phyloP scores from a whole-genome alignment of 2,888 invertebrate genomes.

The Ashinkailepas kermadecensis region DNA sequence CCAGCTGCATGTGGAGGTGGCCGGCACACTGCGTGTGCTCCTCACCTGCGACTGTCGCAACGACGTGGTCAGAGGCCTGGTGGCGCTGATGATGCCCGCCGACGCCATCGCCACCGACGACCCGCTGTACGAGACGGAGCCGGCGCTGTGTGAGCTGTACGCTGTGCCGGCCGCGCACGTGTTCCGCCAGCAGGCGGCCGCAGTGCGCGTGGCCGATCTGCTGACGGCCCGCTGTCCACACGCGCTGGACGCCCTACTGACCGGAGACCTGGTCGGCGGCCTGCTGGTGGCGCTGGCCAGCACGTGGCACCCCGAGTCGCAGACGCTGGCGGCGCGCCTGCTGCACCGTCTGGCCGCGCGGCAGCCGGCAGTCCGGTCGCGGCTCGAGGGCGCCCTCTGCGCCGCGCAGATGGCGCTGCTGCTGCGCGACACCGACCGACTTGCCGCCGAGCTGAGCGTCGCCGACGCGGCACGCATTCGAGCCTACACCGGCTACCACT shows the following conservation, averaged over 20 bases:
- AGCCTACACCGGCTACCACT: background rate
- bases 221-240: background rate
- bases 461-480: background rate
- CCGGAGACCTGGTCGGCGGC: background rate
- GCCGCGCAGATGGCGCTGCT: constrained; percentile 1
- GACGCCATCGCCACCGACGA: background rate
- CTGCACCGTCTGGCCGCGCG: background rate
- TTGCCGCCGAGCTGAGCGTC: background rate
- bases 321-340: background rate
- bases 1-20: background rate
- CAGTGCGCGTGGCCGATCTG: constrained; percentile 1
- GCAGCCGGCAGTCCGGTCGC: background rate
- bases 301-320: background rate
- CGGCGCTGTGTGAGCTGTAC: constrained; percentile 2
- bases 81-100: background rate
- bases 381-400: background rate
- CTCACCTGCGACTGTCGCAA: background rate
- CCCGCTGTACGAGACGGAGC: constrained; percentile 5
- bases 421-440: background rate
- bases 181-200: constrained; percentile 1
- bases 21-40: background rate
- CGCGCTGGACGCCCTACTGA: background rate
- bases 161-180: background rate
- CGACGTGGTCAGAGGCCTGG: background rate
- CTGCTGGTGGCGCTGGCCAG: background rate